Evolutionary conservation across 2,113 vertebrate genomes (phyloP), one percentile per base, ranked within the genome.

Genomic region (Prunella himalayana): DNA sequence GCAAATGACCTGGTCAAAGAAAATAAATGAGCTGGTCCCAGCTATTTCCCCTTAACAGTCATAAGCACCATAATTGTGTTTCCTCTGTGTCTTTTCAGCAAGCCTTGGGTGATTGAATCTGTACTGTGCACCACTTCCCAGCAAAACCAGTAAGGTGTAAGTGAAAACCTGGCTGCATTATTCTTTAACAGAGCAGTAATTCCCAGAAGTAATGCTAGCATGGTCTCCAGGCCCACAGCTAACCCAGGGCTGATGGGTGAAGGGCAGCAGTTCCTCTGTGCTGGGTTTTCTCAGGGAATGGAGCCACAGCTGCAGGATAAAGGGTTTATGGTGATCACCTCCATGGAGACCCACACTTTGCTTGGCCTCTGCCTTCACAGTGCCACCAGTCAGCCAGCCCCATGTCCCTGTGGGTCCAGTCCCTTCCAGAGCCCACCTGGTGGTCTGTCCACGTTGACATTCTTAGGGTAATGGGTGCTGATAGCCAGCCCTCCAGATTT

Each of bases 311-410:
- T 85, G 30, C 2, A 22, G 61, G 51, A 68, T 33, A 49, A 86
- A 71, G 42, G 30, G 37, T 37, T 78, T 69, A 16, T 5, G 31
- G 30, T 0, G 0, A 41, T 63, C 20, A 4, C 28, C 64, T 49
- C 2, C 1, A 0, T 7, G 25, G n/a, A 75, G 42, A 42, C 8
- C 37, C 84, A 31, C 0, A 0, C 22, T 70, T 25, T 49, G 18
- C 51, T 30, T 41, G 42, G 51, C 15, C 25, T 53, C 64, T 28
- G 28, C 24, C 41, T 22, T 78, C 42, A 10, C 0, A 2, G n/a
- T 37, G 41, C 56, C 49, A 33, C 30, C 51, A 75, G 33, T 15
- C 30, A 73, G 37, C 6, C 45, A 37, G 47, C 22, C 25, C 25
- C 5, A 7, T 13, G 37, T 66, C 23, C 61, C 42, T 1, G 2